Percentiles rank a stretch among this genome's conserved stretches.
Conservation (phyloP, 2,797 vertebrate species). For the Scolopax rusticola region DNA sequence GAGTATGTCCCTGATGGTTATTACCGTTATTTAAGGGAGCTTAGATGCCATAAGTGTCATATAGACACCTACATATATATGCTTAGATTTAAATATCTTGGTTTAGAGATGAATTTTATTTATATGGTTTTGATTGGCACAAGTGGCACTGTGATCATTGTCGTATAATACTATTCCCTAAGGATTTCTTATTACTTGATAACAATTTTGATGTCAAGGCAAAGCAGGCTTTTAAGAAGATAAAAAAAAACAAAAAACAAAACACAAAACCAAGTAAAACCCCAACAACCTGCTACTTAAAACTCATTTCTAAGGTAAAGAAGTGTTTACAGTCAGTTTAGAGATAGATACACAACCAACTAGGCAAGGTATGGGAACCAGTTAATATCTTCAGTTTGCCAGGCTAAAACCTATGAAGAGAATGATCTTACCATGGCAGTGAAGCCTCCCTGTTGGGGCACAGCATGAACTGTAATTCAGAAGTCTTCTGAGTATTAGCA, state of each 20-base stretch:
- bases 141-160: neutral
- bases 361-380: neutral
- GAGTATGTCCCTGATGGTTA: neutral
- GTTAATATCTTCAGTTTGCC: neutral
- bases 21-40: neutral
- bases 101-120: neutral
- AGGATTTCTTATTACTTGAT: neutral
- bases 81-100: neutral
- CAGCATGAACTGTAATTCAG: neutral
- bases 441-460: neutral
- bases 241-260: rapidly evolving
- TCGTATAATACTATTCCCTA: neutral
- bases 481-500: neutral
- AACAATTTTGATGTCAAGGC: neutral
- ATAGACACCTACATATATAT: neutral
- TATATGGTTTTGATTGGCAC: neutral
- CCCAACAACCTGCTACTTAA: neutral
- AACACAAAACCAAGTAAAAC: neutral
- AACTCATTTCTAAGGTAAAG: neutral
- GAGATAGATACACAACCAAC: neutral
- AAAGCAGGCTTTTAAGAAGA: rapidly evolving
- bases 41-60: neutral
- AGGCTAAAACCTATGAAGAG: neutral
- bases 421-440: neutral
- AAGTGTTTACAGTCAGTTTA: neutral